Base-by-base conservation (phyloP, 1,140 invertebrate species). In the Gryon sp. region DNA sequence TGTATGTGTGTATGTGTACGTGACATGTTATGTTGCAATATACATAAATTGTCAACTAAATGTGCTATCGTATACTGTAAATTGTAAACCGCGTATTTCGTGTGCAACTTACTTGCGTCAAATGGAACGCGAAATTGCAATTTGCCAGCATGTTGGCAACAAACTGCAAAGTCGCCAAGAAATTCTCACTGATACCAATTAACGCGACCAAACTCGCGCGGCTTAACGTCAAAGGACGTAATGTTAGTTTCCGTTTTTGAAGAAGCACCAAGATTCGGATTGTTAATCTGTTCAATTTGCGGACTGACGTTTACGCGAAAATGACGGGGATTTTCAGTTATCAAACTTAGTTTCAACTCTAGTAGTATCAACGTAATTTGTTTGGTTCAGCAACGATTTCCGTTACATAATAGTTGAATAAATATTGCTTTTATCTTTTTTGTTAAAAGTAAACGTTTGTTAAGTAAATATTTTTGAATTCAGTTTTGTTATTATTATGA, bases 91-190 rank as follows among this genome's bases (percentile, higher is more conserved):
- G 22, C 8, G 28, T 45, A 48, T 48, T 55, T 55, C 22, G 50
- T 52, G 28, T 52, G n/a, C n/a, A n/a, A 55, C 60, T 69, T 63
- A 41, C 55, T 45, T 16, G 24, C 22, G 15, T 34, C 59, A 50
- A 69, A 63, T 63, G 65, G 16, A 63, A 70, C 65, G 52, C 9
- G 36, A 70, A 76, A 70, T 70, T 41, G 50, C 45, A 65, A 76
- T 76, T 70, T 70, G 55, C 52, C 46, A 40, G 34, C 15, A 48
- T 18, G 46, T 38, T 40, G 38, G 26, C 28, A 45, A 60, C 34
- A 45, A 45, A 48, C 20, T 55, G 40, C 52, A 14, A 52, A 22
- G 53, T 28, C 46, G 22, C 11, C 46, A 41, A 52, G 36, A 62
- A n/a, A 73, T 50, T 75, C 40, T 45, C 38, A 22, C 46, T 59